Evolutionary conservation across 2,797 vertebrate species (phyloP).

Genomic region (Pampus argenteus): DNA sequence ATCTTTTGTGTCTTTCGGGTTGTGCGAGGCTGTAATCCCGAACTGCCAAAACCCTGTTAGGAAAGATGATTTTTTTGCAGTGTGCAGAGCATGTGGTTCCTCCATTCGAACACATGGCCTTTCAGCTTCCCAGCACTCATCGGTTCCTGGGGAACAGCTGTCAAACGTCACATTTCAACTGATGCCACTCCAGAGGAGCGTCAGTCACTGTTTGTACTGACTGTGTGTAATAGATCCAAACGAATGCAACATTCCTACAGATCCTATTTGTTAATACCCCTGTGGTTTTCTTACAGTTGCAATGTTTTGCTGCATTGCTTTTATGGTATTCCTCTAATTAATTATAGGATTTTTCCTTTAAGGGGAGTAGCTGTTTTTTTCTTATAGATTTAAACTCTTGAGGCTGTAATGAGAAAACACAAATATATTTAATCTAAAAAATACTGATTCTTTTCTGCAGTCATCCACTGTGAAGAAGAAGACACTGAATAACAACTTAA

Average conservation of each 20-base stretch:
- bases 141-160: conserved; percentile 64
- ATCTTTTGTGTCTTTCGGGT: conserved; percentile 20
- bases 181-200: conserved; percentile 44
- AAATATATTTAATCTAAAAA: conserved; percentile 40
- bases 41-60: conserved; percentile 58
- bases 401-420: conserved; percentile 21
- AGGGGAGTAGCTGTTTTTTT: background rate
- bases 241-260: background rate
- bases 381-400: conserved; percentile 32
- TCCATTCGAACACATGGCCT: conserved; percentile 52
- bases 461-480: background rate
- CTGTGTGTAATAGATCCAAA: conserved; percentile 1
- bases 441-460: conserved; percentile 39
- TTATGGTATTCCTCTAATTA: background rate
- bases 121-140: conserved; percentile 39
- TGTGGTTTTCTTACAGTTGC: background rate
- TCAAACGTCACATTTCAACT: conserved; percentile 56
- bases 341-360: background rate
- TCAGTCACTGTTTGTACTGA: conserved; percentile 32
- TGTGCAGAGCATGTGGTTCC: conserved; percentile 60
- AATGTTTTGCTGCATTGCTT: background rate
- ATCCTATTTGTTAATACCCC: background rate
- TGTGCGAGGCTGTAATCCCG: conserved; percentile 51
- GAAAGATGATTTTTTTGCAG: conserved; percentile 60
- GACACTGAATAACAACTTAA: background rate